These are phyloP conservation scores for Rostratula benghalensis DNA, from an alignment of 2,113 vertebrate species.

Conservation along the genomic window DNA sequence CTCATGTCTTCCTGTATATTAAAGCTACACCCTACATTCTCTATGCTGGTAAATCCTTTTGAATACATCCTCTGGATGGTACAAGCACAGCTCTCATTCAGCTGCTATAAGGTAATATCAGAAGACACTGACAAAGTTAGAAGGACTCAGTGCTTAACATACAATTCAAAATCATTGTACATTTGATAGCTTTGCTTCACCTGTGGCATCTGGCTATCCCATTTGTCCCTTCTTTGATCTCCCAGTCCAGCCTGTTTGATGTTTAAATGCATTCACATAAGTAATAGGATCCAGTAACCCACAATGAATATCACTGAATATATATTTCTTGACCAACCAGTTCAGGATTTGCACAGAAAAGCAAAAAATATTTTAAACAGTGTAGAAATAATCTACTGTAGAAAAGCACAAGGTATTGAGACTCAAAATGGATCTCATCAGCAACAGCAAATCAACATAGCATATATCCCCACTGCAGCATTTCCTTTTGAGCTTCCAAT, in stretches of 20 bases:
- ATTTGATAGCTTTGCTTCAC: background rate
- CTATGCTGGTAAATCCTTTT: background rate
- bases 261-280: background rate
- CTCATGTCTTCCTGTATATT: background rate
- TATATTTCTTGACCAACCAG: background rate
- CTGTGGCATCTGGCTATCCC: background rate
- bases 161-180: accelerated
- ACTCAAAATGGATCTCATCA: background rate
- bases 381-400: background rate
- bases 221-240: background rate
- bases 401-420: background rate
- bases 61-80: background rate
- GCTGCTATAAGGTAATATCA: background rate
- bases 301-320: no score
- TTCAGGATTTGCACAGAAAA: background rate
- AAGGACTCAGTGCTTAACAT: background rate
- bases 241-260: background rate
- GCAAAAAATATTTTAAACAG: background rate
- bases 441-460: background rate
- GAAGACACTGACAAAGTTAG: background rate
- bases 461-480: background rate
- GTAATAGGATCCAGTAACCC: no score
- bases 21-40: background rate
- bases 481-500: background rate
- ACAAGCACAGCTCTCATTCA: background rate